Conservation (phyloP, 1,140 invertebrate species). For the Onthophagus taurus region DNA sequence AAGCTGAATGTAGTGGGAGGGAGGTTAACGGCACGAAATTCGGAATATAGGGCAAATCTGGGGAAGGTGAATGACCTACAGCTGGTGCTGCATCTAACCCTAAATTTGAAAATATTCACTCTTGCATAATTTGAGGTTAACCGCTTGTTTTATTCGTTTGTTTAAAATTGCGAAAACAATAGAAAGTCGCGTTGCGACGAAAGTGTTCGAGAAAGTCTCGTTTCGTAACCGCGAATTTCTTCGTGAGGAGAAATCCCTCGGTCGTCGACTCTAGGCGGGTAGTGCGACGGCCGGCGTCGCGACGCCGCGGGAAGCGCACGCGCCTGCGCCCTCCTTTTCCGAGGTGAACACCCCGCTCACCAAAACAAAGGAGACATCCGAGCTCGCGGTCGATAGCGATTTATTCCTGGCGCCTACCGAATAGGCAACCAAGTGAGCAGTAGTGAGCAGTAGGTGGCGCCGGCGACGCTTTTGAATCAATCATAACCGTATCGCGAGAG, state of each 20-base stretch:
- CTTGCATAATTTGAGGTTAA: conserved; percentile 26
- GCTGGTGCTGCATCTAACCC: conserved; percentile 26
- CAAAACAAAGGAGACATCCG: too few species aligned
- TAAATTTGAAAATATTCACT: conserved; percentile 30
- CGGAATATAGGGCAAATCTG: conserved; percentile 14
- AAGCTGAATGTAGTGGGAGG: not conserved
- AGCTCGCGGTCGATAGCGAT: too few species aligned
- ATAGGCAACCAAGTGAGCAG: not conserved
- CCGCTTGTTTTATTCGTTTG: conserved; percentile 2
- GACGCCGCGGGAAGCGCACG: conserved; percentile 5
- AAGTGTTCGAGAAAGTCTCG: too few species aligned
- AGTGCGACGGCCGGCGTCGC: conserved; percentile 3
- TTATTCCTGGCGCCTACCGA: not conserved
- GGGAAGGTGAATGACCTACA: conserved; percentile 31
- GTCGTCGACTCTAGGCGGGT: not conserved
- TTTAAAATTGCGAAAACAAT: too few species aligned
- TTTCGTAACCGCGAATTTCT: too few species aligned
- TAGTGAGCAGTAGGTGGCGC: too few species aligned
- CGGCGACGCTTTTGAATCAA: not conserved
- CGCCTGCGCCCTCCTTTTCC: conserved; percentile 6
- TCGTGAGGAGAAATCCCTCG: conserved; percentile 3
- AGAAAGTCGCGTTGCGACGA: too few species aligned
- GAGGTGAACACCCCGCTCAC: too few species aligned
- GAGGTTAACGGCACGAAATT: not conserved
- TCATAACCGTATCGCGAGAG: not conserved